phyloP scores from a whole-genome alignment of 2,113 vertebrate genomes.

The Ranitomeya imitator region DNA sequence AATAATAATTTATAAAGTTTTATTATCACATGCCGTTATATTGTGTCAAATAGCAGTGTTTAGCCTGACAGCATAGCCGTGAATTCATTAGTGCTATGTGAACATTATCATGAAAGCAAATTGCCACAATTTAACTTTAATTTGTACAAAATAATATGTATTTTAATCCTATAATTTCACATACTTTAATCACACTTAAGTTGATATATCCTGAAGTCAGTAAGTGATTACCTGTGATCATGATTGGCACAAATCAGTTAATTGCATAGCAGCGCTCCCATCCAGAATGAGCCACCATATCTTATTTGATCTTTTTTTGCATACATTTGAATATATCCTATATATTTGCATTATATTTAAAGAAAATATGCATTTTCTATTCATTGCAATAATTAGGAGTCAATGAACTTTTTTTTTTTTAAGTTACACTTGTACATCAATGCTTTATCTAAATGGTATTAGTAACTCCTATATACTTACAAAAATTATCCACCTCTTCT shows the following conservation, averaged over 20 bases:
- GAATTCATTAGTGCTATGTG: background rate
- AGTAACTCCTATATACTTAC: too few relatives aligned
- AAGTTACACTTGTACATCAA: too few relatives aligned
- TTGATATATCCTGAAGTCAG: background rate
- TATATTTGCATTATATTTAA: too few relatives aligned
- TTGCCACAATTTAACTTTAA: slow-evolving; percentile 21
- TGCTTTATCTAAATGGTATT: too few relatives aligned
- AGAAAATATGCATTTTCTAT: too few relatives aligned
- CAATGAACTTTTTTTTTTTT: too few relatives aligned
- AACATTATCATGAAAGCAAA: background rate
- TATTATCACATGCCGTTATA: background rate
- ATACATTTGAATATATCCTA: too few relatives aligned
- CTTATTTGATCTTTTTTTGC: background rate
- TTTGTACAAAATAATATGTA: slow-evolving; percentile 5
- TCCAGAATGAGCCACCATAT: background rate
- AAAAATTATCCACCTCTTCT: too few relatives aligned
- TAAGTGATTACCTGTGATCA: slow-evolving; percentile 24
- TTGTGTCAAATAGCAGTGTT: background rate
- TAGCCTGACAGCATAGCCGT: background rate
- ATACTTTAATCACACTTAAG: slow-evolving; percentile 14
- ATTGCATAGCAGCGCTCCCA: background rate
- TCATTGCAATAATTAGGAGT: too few relatives aligned
- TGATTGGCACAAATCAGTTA: slow-evolving; percentile 30
- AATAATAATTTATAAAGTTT: background rate
- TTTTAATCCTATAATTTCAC: slow-evolving; percentile 32